A percentile compares a stretch with the other conserved stretches of the same genome.
Conservation (phyloP, 2,797 vertebrate genomes). For the Bradypodion pumilum region DNA sequence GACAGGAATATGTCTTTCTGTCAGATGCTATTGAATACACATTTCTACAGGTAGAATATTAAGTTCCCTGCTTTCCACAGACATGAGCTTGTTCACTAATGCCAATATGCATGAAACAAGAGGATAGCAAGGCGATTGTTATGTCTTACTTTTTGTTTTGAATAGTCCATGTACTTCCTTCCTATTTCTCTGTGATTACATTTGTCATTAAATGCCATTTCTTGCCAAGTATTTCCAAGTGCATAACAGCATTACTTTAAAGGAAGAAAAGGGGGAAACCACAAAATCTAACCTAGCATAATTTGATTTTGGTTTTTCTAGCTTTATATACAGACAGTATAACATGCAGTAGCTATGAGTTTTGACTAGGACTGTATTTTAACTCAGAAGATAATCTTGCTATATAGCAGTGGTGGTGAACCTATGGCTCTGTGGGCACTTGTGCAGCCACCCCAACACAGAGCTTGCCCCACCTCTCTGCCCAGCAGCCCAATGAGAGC, state of each 20-base stretch:
- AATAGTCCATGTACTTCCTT: not conserved
- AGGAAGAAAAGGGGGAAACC: not conserved
- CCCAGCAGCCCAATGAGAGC: too few species aligned
- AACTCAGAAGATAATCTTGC: not conserved
- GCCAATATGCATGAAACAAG: not conserved
- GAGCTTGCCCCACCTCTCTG: too few species aligned
- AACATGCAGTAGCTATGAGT: not conserved
- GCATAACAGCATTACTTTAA: not conserved
- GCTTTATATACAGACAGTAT: not conserved
- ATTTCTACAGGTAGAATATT: not conserved
- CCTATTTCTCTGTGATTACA: too few species aligned
- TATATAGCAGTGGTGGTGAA: too few species aligned
- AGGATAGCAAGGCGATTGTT: slow-evolving; percentile 12
- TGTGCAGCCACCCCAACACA: too few species aligned
- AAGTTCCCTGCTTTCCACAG: not conserved
- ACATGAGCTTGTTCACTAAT: not conserved
- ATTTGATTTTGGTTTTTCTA: not conserved
- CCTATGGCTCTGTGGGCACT: too few species aligned
- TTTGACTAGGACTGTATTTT: not conserved
- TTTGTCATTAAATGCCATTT: not conserved
- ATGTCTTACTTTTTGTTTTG: slow-evolving; percentile 3
- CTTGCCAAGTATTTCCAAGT: not conserved
- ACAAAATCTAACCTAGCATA: not conserved
- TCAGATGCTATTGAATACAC: not conserved
- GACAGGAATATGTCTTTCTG: not conserved